Evolutionary conservation across 2,797 vertebrate genomes (phyloP), one percentile per base, ranked within the genome.

Genomic region (Phrynocephalus forsythii): DNA sequence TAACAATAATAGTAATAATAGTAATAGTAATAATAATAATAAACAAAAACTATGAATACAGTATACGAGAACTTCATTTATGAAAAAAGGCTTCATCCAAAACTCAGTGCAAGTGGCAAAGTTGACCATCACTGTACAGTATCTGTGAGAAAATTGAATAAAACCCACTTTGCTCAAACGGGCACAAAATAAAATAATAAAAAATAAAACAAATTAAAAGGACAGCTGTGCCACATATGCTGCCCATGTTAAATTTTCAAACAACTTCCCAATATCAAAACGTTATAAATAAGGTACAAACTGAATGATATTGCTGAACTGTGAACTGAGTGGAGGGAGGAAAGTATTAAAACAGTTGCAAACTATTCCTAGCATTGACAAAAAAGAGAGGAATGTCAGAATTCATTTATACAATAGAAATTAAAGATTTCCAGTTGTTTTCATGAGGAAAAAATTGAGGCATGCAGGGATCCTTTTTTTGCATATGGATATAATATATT

Each of bases 401-500:
- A 97, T 96, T 96, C 97, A 95, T 97, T 97, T 97, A 95, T 97
- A 98, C 97, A 98, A 96, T 94, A 97, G 93, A 97, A 96, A 95
- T 92, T 96, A 97, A 81, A 95, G 75, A 96, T 96, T 97, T 98
- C 97, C 97, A 98, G 97, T 98, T 97, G 97, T 96, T 98, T 96
- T 88, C 97, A 97, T 96, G 96, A 97, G 97, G 98, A 97, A 88
- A 68, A 95, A 97, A 98, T 95, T 94, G 97, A 96, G 96, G 97
- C 97, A 98, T 97, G 97, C 97, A 97, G 97, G 96, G 97, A 97
- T 96, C 96, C 52, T 80, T 86, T 86, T 97, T 98, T 99, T 99
- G 99, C 99, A 99, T 99, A 99, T 98, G 98, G 98, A 98, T 95
- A 95, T 96, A 94, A 63, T 96, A 95, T 96, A 91, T 95, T 94